A percentile compares a stretch with the other conserved stretches of the same genome.
phyloP scores from a whole-genome alignment of 2,797 vertebrate genomes.

The Trichosurus vulpecula region DNA sequence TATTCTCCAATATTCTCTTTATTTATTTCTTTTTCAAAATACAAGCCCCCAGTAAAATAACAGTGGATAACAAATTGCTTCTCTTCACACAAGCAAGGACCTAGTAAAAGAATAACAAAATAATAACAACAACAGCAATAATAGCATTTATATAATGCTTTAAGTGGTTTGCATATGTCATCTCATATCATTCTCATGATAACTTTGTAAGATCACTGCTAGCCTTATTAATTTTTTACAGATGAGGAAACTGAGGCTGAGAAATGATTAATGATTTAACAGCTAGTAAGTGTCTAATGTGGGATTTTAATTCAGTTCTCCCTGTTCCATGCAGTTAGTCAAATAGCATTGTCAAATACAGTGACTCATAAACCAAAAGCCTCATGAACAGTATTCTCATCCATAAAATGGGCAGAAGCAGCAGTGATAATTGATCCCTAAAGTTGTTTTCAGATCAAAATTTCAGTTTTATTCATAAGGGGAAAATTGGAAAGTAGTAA shows the following conservation, averaged over 20 bases:
- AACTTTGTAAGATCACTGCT: not conserved
- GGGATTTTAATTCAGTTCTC: not conserved
- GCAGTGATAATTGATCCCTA: not conserved
- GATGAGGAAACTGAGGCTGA: not conserved
- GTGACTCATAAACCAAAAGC: not conserved
- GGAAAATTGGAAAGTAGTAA: not conserved
- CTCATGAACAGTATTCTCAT: not conserved
- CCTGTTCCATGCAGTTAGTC: not conserved
- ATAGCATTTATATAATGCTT: not conserved
- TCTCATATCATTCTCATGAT: not conserved
- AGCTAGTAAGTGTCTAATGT: not conserved
- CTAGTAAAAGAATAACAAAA: slow-evolving; percentile 16
- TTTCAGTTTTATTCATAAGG: not conserved
- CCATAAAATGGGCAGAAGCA: not conserved
- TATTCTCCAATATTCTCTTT: slow-evolving; percentile 18
- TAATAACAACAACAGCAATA: not conserved
- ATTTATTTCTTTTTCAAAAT: slow-evolving; percentile 17
- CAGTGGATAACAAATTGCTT: not conserved
- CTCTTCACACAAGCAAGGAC: slow-evolving; percentile 41
- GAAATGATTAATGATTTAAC: not conserved
- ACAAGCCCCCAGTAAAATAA: not conserved
- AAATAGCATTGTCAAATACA: not conserved
- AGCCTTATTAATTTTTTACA: not conserved
- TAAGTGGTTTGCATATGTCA: not conserved
- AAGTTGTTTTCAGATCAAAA: not conserved